These are phyloP conservation scores for Trichonephila clavipes DNA, from an alignment of 1,140 invertebrate species.

Conservation along the genomic window DNA sequence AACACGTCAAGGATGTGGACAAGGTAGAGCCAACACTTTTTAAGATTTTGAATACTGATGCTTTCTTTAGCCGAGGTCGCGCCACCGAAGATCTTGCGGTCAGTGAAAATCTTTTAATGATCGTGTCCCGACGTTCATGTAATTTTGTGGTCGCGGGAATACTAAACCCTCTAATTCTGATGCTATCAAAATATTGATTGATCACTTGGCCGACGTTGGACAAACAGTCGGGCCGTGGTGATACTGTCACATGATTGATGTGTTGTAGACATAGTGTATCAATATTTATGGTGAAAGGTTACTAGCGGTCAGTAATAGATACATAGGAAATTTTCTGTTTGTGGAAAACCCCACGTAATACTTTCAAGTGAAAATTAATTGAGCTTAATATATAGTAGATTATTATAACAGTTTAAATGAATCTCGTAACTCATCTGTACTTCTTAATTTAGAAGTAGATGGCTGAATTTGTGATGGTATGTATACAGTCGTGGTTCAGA, in stretches of 20 bases:
- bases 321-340: background rate
- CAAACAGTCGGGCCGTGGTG: background rate
- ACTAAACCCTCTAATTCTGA: background rate
- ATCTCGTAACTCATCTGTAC: too few relatives aligned
- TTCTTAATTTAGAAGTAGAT: too few relatives aligned
- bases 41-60: too few relatives aligned
- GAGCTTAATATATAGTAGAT: too few relatives aligned
- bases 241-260: background rate
- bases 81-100: background rate
- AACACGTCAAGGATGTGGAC: background rate
- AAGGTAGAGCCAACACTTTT: too few relatives aligned
- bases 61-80: background rate
- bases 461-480: too few relatives aligned
- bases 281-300: background rate
- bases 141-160: background rate
- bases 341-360: background rate
- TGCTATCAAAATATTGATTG: background rate
- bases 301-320: background rate
- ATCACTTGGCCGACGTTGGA: background rate
- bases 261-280: background rate
- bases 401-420: too few relatives aligned
- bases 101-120: background rate
- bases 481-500: too few relatives aligned
- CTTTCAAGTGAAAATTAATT: too few relatives aligned
- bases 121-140: background rate